phyloP scores from a whole-genome alignment of 2,888 invertebrate genomes.

The Plagiodera versicolora region DNA sequence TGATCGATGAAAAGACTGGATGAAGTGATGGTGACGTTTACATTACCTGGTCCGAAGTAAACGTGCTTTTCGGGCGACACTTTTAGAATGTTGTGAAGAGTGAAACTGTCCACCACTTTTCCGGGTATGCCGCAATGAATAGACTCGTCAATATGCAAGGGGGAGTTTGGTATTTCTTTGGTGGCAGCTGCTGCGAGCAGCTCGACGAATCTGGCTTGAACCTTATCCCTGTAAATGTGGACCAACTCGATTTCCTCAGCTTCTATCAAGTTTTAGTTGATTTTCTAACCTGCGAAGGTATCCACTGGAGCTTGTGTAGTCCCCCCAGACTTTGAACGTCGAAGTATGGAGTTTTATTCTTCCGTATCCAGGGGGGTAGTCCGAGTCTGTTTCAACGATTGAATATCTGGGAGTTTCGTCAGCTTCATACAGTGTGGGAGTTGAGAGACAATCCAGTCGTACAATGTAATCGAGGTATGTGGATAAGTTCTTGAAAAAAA shows the following conservation, averaged over 20 bases:
- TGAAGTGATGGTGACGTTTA: neutral
- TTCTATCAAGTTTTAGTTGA: slow-evolving; percentile 2
- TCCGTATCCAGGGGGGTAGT: slow-evolving; percentile 67
- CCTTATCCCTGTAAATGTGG: slow-evolving; percentile 59
- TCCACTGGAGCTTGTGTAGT: slow-evolving; percentile 66
- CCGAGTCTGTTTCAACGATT: slow-evolving; percentile 55
- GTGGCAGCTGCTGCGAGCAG: slow-evolving; percentile 64
- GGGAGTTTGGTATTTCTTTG: slow-evolving; percentile 55
- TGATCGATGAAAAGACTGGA: neutral
- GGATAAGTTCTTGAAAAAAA: slow-evolving; percentile 18
- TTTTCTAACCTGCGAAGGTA: slow-evolving; percentile 64
- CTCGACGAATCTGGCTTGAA: slow-evolving; percentile 66
- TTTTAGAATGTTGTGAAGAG: slow-evolving; percentile 57
- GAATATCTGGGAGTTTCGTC: slow-evolving; percentile 54
- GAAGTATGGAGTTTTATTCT: slow-evolving; percentile 61
- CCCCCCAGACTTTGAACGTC: slow-evolving; percentile 65
- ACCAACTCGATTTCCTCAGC: too few species aligned
- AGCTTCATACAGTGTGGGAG: slow-evolving; percentile 57
- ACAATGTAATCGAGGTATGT: slow-evolving; percentile 64
- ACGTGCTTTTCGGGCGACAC: slow-evolving; percentile 60
- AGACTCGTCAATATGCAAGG: slow-evolving; percentile 55
- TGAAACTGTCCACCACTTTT: slow-evolving; percentile 60
- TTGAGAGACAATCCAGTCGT: slow-evolving; percentile 64
- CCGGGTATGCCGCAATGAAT: slow-evolving; percentile 58
- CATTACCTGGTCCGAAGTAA: slow-evolving; percentile 65